Percentiles rank a stretch among this genome's conserved stretches.
Evolutionary conservation across 2,888 invertebrate genomes (phyloP).

Genomic region (Argynnis bischoffii): DNA sequence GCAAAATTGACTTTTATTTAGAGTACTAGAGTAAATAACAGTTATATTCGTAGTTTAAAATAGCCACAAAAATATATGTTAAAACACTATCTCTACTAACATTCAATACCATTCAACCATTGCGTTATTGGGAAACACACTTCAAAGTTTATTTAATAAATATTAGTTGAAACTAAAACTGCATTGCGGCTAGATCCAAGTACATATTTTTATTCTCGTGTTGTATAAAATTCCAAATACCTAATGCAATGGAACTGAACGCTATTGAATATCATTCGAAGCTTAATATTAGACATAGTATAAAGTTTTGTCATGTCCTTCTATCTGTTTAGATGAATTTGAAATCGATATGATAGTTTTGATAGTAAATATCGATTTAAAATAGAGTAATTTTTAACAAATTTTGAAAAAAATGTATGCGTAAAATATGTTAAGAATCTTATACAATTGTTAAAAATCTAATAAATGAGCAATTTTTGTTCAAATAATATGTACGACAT

Average conservation of each 20-base stretch:
- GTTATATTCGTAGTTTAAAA: too few relatives aligned
- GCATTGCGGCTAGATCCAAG: slow-evolving; percentile 18
- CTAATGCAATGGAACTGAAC: slow-evolving; percentile 11
- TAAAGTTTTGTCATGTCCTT: neutral
- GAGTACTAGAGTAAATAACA: too few relatives aligned
- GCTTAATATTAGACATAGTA: neutral
- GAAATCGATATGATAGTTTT: too few relatives aligned
- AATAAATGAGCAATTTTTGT: too few relatives aligned
- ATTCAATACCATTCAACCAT: slow-evolving; percentile 4
- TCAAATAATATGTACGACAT: too few relatives aligned
- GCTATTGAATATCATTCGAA: slow-evolving; percentile 21
- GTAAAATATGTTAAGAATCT: too few relatives aligned
- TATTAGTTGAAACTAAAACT: slow-evolving; percentile 17
- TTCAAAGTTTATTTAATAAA: slow-evolving; percentile 15
- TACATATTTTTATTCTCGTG: slow-evolving; percentile 17
- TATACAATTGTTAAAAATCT: too few relatives aligned
- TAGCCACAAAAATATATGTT: neutral
- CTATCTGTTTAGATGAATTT: too few relatives aligned
- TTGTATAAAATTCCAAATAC: slow-evolving; percentile 21
- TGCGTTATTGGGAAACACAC: neutral
- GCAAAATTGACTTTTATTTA: too few relatives aligned
- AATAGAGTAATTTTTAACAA: too few relatives aligned
- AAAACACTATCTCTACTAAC: neutral
- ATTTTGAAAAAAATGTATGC: too few relatives aligned
- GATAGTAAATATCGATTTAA: too few relatives aligned